A percentile compares a stretch with the other conserved stretches of the same genome.
Conservation (phyloP, 2,113 vertebrate genomes). For the Pollimyrus isidori region DNA sequence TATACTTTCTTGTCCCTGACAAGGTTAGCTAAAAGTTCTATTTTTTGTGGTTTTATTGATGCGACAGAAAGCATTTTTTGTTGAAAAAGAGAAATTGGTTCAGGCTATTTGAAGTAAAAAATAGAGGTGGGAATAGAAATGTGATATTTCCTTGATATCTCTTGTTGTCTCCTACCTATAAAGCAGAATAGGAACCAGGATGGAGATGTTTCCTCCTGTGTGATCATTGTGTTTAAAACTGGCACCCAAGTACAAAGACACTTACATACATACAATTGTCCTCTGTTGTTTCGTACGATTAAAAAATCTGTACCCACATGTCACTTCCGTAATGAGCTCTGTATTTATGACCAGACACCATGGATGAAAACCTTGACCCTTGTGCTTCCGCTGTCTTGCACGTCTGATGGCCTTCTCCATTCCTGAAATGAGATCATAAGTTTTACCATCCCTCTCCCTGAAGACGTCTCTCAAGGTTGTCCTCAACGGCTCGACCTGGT, state of each 20-base stretch:
- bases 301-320: slow-evolving; percentile 28
- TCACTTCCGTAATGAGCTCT: slow-evolving; percentile 34
- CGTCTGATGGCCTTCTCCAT: background rate
- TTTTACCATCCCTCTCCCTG: background rate
- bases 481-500: background rate
- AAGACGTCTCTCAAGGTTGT: slow-evolving; percentile 7
- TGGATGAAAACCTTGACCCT: slow-evolving; percentile 32
- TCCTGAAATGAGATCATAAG: background rate
- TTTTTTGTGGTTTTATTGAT: background rate
- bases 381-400: background rate
- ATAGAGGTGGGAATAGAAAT: background rate
- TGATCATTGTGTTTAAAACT: slow-evolving; percentile 32
- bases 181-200: slow-evolving; percentile 14
- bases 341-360: slow-evolving; percentile 29
- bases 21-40: slow-evolving; percentile 21
- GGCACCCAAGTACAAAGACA: slow-evolving; percentile 9
- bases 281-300: background rate
- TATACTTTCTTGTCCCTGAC: slow-evolving; percentile 17
- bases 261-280: slow-evolving; percentile 16
- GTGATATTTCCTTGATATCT: slow-evolving; percentile 28
- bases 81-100: slow-evolving; percentile 30
- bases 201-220: slow-evolving; percentile 23
- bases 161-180: slow-evolving; percentile 29
- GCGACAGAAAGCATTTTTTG: slow-evolving; percentile 1
- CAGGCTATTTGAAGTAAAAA: slow-evolving; percentile 31